Percentiles rank a stretch among this genome's conserved stretches.
phyloP scores from a whole-genome alignment of 2,113 vertebrate genomes.

The Scolopax mira region DNA sequence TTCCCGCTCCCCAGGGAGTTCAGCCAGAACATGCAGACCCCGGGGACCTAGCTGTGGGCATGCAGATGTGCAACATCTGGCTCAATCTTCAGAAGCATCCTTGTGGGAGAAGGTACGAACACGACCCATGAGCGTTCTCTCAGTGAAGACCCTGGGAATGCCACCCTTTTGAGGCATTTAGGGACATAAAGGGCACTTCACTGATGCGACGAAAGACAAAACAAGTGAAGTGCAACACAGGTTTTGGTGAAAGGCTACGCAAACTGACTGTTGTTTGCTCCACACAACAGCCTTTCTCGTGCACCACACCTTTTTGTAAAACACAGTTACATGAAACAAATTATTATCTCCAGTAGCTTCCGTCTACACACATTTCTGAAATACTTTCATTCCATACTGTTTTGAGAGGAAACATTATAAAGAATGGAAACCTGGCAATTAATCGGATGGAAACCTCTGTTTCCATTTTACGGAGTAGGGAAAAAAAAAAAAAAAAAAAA shows the following conservation, averaged over 20 bases:
- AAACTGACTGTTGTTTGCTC: neutral
- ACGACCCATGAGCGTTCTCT: neutral
- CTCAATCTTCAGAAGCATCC: neutral
- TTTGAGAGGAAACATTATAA: slow-evolving; percentile 31
- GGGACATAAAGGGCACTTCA: neutral
- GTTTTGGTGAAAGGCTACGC: neutral
- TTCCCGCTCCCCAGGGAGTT: accelerated
- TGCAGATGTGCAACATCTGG: neutral
- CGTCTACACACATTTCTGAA: slow-evolving; percentile 12
- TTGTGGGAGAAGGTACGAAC: neutral
- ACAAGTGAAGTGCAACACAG: neutral
- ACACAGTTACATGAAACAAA: neutral
- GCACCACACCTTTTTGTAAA: slow-evolving; percentile 26
- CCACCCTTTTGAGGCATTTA: neutral
- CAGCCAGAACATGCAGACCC: neutral
- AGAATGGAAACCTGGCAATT: slow-evolving; percentile 59
- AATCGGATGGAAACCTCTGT: slow-evolving; percentile 39
- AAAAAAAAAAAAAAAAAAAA: neutral
- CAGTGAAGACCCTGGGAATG: neutral
- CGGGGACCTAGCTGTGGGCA: neutral
- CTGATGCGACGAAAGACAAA: neutral
- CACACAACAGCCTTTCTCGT: neutral
- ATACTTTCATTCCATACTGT: neutral
- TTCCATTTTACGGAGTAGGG: slow-evolving; percentile 18
- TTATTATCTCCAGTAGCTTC: slow-evolving; percentile 38